Base-by-base conservation (phyloP, 2,888 invertebrate genomes). In the Tineola bisselliella region DNA sequence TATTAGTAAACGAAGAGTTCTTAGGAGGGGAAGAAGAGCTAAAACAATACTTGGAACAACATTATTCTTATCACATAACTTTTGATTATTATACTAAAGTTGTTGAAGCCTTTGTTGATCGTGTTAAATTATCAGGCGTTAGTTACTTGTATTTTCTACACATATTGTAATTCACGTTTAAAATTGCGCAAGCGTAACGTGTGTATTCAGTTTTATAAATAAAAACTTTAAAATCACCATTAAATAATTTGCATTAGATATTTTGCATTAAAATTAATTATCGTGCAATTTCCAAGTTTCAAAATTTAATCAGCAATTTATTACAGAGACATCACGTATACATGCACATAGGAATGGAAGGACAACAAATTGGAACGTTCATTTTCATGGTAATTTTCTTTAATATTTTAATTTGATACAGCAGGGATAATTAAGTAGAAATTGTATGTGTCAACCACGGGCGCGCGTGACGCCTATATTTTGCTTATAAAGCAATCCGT, bases 281-380 rank as follows among this genome's bases (percentile, higher is more conserved):
- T 4, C 25, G 25, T n/a, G n/a, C 2, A 25, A 25, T 6, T 25
- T 25, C 6, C 25, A n/a, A n/a, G n/a, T n/a, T n/a, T n/a, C n/a
- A n/a, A n/a, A 25, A 4, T 25, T 25, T 2, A 4, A 25, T 25
- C 6, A 25, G 6, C 2, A 25, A 38, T 38, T 10, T 62, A 62
- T 89, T 89, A 66, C 77, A 91, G 90, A 84, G 89, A 67, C 84
- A 88, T 38, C 86, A 81, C 67, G 88, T 83, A 1, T 90, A 88
- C 66, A 76, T 91, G 67, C 88, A 88, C 56, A 78, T 91, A 64
- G 73, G 84, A 3, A 79, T 89, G 60, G 71, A 89, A 65, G 70
- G 70, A 13, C 66, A 71, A 44, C 69, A 76, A 15, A 71, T 86
- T 52, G 91, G 91, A 48, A 79, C 88, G 0, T 67, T 91, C 66